Conservation (phyloP, 2,797 vertebrate genomes). For the Syngnathus acus region DNA sequence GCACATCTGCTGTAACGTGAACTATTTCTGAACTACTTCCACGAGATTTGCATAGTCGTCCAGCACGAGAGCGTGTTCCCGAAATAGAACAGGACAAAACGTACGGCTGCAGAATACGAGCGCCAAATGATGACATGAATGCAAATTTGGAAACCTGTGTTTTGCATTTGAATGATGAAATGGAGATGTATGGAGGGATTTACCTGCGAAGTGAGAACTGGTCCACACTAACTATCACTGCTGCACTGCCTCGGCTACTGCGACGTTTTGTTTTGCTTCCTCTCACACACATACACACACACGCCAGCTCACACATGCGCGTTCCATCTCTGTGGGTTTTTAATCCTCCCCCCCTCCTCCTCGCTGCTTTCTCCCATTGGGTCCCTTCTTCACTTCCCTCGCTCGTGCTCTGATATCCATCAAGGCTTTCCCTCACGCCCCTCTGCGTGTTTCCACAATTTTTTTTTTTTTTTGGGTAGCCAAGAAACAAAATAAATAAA, state of each 20-base stretch:
- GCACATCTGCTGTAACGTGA: constrained; percentile 5
- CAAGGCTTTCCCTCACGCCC: constrained; percentile 29
- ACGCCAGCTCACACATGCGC: constrained; percentile 61
- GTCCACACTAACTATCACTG: constrained; percentile 40
- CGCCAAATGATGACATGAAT: background rate
- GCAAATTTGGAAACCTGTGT: background rate
- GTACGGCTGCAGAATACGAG: background rate
- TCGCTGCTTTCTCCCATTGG: constrained; percentile 27
- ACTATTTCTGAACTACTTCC: constrained; percentile 5
- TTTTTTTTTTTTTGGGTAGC: constrained; percentile 41
- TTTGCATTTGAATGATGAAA: background rate
- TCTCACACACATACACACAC: constrained; percentile 38
- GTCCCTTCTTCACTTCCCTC: constrained; percentile 30
- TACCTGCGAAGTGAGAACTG: constrained; percentile 58
- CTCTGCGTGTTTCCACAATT: constrained; percentile 33
- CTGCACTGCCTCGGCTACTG: constrained; percentile 65
- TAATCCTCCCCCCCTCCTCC: constrained; percentile 22
- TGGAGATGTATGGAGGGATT: constrained; percentile 20
- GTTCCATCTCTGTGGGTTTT: constrained; percentile 30
- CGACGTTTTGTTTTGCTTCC: constrained; percentile 73
- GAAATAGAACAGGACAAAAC: constrained; percentile 31
- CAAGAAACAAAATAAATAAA: constrained; percentile 2
- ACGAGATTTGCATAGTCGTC: background rate
- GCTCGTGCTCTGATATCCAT: constrained; percentile 34
- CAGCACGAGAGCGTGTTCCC: constrained; percentile 7